Conservation (phyloP, 2,797 vertebrate species). For the Argentina silus region DNA sequence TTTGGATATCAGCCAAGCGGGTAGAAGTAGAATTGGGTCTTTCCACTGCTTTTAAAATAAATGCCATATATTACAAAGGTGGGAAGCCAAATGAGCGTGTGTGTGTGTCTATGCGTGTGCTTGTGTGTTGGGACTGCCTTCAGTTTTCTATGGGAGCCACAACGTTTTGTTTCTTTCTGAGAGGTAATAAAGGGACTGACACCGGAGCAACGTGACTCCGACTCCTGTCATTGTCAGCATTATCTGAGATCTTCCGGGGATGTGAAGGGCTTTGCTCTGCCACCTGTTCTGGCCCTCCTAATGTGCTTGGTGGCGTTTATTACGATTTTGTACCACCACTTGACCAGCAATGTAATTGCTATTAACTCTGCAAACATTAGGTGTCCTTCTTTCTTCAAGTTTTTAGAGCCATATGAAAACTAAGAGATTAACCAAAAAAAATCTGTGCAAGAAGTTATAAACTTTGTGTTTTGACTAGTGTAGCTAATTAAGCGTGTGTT, state of each 20-base stretch:
- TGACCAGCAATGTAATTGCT: background rate
- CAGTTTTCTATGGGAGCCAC: slow-evolving; percentile 46
- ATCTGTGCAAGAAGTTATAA: no score
- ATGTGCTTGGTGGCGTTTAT: slow-evolving; percentile 31
- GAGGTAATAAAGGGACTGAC: slow-evolving; percentile 45
- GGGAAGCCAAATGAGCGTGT: slow-evolving; percentile 12
- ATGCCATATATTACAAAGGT: slow-evolving; percentile 36
- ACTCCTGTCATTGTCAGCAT: slow-evolving; percentile 60
- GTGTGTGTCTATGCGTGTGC: background rate
- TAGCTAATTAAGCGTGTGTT: no score
- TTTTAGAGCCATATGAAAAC: no score
- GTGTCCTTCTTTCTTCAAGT: no score
- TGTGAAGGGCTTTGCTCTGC: slow-evolving; percentile 58
- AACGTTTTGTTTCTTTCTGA: slow-evolving; percentile 41
- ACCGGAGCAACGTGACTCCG: slow-evolving; percentile 33
- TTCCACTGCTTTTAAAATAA: slow-evolving; percentile 56
- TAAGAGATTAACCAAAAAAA: no score
- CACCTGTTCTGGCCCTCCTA: slow-evolving; percentile 55
- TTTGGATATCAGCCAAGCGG: slow-evolving; percentile 72
- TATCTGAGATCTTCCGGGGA: slow-evolving; percentile 62
- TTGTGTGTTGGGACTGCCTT: slow-evolving; percentile 13
- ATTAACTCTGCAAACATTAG: background rate
- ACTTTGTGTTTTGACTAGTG: no score
- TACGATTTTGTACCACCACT: slow-evolving; percentile 42
- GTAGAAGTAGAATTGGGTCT: slow-evolving; percentile 61